Evolutionary conservation across 2,797 vertebrate species (phyloP).

Genomic region (Nannoperca obscura): DNA sequence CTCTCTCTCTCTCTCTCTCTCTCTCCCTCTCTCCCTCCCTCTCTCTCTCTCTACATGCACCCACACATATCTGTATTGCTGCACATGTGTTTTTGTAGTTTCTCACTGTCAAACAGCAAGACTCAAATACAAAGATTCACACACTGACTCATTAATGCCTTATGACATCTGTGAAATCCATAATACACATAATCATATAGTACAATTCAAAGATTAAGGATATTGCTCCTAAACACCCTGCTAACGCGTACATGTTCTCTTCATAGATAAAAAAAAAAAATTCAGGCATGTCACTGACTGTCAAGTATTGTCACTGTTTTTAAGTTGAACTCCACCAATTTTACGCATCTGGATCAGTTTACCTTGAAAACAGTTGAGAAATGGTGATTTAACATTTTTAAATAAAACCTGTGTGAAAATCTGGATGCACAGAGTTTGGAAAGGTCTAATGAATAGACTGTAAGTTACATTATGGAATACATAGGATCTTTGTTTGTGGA

Average conservation of each 20-base stretch:
- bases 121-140: neutral
- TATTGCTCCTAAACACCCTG: neutral
- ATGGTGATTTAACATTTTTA: neutral
- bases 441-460: neutral
- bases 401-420: neutral
- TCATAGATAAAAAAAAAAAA: neutral
- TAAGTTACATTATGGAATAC: neutral
- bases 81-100: neutral
- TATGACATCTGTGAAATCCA: constrained; percentile 4
- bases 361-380: neutral
- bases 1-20: too few species aligned
- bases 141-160: neutral
- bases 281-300: neutral
- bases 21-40: neutral
- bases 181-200: neutral
- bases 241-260: neutral
- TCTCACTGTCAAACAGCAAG: neutral
- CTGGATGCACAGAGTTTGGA: neutral
- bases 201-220: neutral
- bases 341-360: neutral
- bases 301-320: neutral
- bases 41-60: neutral
- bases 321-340: neutral
- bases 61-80: constrained; percentile 8
- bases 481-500: neutral